Evolutionary conservation across 92 coral and sea anemone genomes (phyloP).

Genomic region (Parazoanthus darwini): DNA sequence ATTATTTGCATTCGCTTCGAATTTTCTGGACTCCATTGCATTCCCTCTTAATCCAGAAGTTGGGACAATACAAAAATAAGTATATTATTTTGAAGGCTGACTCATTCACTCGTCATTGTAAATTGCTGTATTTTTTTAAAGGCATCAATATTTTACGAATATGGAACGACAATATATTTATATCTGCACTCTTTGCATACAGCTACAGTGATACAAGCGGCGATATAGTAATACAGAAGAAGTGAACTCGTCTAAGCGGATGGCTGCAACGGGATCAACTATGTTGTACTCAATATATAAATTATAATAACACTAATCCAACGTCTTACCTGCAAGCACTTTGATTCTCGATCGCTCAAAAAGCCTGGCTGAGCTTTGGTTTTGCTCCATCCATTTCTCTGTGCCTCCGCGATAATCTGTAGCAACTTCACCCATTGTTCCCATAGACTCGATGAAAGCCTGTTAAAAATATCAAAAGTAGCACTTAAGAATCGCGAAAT

Average conservation of each 20-base stretch:
- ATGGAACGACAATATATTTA: background rate
- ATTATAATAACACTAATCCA: background rate
- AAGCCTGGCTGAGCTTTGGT: conserved; percentile 88
- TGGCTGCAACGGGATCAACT: conserved; percentile 18
- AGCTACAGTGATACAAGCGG: conserved; percentile 12
- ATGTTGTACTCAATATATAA: background rate
- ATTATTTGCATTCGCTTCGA: background rate
- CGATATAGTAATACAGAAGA: background rate
- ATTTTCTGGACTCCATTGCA: conserved; percentile 1
- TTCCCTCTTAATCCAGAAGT: background rate
- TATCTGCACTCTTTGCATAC: background rate
- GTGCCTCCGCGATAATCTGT: conserved; percentile 71
- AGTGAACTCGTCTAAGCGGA: background rate
- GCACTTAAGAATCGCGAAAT: background rate
- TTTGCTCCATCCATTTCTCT: conserved; percentile 94
- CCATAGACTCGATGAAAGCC: conserved; percentile 93
- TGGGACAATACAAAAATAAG: background rate
- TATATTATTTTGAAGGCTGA: background rate
- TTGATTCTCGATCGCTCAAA: conserved; percentile 99
- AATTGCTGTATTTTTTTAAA: background rate
- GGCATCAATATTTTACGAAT: conserved; percentile 39
- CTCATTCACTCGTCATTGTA: background rate
- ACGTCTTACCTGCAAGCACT: conserved; percentile 86
- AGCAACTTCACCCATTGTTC: conserved; percentile 86
- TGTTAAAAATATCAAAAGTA: conserved; percentile 20